Base-by-base conservation (phyloP, 92 coral and sea anemone species). In the Diadumene lineata region DNA sequence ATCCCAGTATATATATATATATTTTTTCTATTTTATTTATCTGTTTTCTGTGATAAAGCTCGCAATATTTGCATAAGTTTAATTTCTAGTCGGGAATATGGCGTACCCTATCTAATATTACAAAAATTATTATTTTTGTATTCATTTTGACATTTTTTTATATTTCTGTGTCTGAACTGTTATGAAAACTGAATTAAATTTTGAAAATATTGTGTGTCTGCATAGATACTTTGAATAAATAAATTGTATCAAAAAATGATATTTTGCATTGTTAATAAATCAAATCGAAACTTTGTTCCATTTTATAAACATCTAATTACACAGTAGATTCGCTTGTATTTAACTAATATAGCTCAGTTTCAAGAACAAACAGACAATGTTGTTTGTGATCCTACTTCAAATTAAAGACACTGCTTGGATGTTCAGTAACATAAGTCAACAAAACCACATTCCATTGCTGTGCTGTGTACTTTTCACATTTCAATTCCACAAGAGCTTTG, bases 41-140 rank as follows among this genome's bases (percentile, higher is more conserved):
- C 24, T 10, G 1, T 29, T 56, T 30, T 72, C 51, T 28, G 48
- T 56, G 50, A 72, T 72, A 56, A 34, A 56, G 65, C 32, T 10
- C 34, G 25, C 24, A 56, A 72, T 56, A 61, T 32, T 31, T 72
- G 50, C 53, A 72, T 72, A 72, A 22, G 38, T 33, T 72, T 72
- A 56, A 56, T 72, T 72, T 60, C 23, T 32, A 15, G n/a, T 24
- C n/a, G 64, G 15, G 29, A 70, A 61, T 30, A 27, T 58, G 33
- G 50, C 38, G 66, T 29, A 31, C 23, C 66, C 53, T 56, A 72
- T 72, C 76, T 51, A 22, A 26, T 27, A 46, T 31, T 28, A 30
- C 32, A 22, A 9, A 21, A 8, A n/a, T 56, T 56, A 3, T 56
- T n/a, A n/a, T 16, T 34, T 21, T 24, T 34, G 1, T 38, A 34